Evolutionary conservation across 2,797 vertebrate species (phyloP).

Genomic region (Loriculus beryllinus): DNA sequence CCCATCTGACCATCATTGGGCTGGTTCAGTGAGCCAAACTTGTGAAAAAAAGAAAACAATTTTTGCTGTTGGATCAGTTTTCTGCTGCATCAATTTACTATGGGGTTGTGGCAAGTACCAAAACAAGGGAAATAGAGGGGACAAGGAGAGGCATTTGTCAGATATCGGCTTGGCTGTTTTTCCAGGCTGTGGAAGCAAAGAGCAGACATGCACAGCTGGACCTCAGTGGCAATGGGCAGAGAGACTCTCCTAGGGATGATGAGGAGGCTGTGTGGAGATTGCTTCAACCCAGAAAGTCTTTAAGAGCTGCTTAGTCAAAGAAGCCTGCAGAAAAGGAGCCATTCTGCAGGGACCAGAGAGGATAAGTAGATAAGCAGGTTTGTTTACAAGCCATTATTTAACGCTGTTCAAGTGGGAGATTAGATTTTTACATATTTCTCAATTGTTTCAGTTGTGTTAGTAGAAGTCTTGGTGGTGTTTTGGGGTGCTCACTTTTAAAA

Average conservation of each 20-base stretch:
- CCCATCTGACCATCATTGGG: neutral
- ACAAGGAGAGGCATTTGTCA: neutral
- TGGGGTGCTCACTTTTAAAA: neutral
- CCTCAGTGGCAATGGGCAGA: neutral
- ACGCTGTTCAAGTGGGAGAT: neutral
- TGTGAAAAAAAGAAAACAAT: neutral
- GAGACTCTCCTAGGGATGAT: neutral
- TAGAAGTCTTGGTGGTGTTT: neutral
- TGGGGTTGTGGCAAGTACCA: neutral
- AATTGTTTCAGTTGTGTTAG: neutral
- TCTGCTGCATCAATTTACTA: neutral
- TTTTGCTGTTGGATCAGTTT: neutral
- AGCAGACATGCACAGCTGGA: neutral
- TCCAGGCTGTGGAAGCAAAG: neutral
- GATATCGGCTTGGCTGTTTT: neutral
- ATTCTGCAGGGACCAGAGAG: neutral
- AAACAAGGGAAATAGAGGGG: neutral
- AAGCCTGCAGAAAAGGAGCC: neutral
- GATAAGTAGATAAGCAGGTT: fast-evolving
- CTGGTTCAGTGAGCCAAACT: neutral
- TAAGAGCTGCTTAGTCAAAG: neutral
- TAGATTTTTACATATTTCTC: neutral
- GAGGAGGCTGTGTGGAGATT: neutral
- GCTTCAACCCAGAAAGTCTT: neutral
- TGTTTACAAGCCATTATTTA: neutral